These are phyloP conservation scores for Todiramphus chloris DNA, from an alignment of 2,113 vertebrate genomes.

Conservation along the genomic window DNA sequence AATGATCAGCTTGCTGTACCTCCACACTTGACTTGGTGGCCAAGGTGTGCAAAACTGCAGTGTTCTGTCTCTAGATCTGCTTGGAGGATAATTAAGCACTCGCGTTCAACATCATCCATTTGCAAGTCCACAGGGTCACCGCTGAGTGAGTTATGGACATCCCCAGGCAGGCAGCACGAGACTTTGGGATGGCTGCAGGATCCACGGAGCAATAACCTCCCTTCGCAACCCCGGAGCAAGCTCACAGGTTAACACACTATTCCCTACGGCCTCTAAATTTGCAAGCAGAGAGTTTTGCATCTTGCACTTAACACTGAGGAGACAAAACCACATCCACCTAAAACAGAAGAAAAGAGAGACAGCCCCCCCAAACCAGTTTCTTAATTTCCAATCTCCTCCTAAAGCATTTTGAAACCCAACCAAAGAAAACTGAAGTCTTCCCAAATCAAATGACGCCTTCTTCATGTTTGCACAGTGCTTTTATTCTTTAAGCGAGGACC, in stretches of 20 bases:
- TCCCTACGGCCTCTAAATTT: not conserved
- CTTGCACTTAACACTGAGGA: not conserved
- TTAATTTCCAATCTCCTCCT: not conserved
- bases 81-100: not conserved
- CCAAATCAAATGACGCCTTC: not conserved
- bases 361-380: not conserved
- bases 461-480: not conserved
- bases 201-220: fast-evolving
- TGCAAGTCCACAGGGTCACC: not conserved
- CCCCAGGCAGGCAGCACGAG: fast-evolving
- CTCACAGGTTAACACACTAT: fast-evolving
- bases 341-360: not conserved
- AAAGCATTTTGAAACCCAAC: not conserved
- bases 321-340: not conserved
- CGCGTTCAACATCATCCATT: fast-evolving
- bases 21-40: not conserved
- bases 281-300: not conserved
- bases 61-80: not conserved
- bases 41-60: not conserved
- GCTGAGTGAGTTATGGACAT: fast-evolving
- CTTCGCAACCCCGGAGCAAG: not conserved
- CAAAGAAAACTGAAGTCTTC: not conserved
- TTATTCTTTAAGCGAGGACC: not conserved
- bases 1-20: not conserved
- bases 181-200: not conserved